Percentiles rank a stretch among this genome's conserved stretches.
Evolutionary conservation across 2,113 vertebrate genomes (phyloP).

Genomic region (Erythrocebus patas): DNA sequence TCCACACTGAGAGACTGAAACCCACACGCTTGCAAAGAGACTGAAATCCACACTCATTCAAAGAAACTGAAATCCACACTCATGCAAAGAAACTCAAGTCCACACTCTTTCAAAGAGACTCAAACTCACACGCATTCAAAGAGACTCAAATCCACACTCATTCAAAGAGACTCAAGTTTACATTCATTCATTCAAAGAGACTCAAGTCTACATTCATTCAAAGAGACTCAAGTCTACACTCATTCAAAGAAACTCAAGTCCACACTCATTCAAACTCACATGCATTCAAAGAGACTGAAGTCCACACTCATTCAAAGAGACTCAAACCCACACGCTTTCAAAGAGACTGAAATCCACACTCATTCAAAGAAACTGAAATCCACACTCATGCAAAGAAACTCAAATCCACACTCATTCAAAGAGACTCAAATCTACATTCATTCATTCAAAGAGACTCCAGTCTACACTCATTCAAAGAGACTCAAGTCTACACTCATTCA

Average conservation of each 20-base stretch:
- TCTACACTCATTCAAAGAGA: no score
- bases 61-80: no score
- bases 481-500: no score
- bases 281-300: no score
- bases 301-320: fast-evolving
- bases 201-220: neutral
- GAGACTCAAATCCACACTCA: neutral
- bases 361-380: neutral
- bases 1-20: no score
- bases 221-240: fast-evolving
- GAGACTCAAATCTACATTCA: neutral
- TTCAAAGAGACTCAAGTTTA: no score
- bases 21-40: no score
- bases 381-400: neutral
- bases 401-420: neutral
- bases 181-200: neutral
- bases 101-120: no score
- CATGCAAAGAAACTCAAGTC: neutral
- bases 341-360: no score
- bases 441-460: no score
- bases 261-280: no score
- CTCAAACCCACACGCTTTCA: neutral
- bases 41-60: fast-evolving
- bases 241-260: neutral
- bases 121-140: no score